These are phyloP conservation scores for Disparrhopalites patrizii DNA, from an alignment of 2,888 invertebrate genomes.

Conservation along the genomic window DNA sequence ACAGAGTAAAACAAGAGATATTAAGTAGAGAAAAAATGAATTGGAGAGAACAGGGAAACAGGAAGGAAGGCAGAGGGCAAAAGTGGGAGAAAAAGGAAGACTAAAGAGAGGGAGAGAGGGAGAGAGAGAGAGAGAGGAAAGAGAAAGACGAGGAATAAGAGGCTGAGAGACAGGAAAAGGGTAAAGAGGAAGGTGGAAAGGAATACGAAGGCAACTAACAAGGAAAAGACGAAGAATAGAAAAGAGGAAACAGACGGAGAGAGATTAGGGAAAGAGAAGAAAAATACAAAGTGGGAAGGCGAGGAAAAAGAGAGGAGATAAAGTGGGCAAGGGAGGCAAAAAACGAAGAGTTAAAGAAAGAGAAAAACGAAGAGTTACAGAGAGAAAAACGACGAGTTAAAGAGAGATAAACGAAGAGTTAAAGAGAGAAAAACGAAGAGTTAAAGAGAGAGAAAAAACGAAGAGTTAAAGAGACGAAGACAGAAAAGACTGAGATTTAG, in stretches of 20 bases:
- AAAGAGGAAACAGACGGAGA: conserved; percentile 1
- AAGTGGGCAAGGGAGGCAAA: conserved; percentile 4
- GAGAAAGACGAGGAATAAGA: neutral
- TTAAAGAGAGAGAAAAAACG: conserved; percentile 5
- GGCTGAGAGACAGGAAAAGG: conserved; percentile 5
- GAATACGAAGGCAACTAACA: neutral
- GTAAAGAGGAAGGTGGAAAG: neutral
- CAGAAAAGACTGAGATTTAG: neutral
- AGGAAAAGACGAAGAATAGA: conserved; percentile 10
- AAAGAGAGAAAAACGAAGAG: conserved; percentile 16
- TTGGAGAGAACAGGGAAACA: neutral
- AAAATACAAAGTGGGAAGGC: conserved; percentile 23
- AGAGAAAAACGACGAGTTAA: conserved; percentile 3
- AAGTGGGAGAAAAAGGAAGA: neutral
- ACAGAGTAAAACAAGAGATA: neutral
- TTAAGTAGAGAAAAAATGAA: neutral
- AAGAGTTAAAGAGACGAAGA: neutral
- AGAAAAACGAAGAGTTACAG: neutral
- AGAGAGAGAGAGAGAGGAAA: neutral
- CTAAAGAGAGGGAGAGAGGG: neutral
- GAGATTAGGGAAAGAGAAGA: neutral
- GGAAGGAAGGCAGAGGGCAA: neutral
- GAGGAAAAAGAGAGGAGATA: conserved; percentile 38
- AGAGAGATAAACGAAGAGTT: neutral
- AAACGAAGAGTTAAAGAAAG: neutral